Conservation (phyloP, 2,888 invertebrate species). For the Eilema sororculum region DNA sequence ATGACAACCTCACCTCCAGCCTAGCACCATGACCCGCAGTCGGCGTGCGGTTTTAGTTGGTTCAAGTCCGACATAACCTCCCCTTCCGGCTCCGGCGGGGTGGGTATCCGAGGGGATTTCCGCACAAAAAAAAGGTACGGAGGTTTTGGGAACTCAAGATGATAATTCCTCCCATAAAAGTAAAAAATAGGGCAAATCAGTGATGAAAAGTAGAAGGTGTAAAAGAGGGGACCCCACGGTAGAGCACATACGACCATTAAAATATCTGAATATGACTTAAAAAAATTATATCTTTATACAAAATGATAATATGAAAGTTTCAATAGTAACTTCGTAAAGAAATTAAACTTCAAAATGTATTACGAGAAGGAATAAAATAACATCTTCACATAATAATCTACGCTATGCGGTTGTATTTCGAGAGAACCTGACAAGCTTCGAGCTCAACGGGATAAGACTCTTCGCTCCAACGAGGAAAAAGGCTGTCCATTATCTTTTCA, state of each 20-base stretch:
- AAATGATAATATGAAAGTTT: not conserved
- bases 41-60: too few relatives aligned
- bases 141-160: not conserved
- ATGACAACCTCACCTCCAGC: too few relatives aligned
- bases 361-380: not conserved
- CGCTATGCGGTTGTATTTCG: not conserved
- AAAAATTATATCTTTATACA: not conserved
- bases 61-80: too few relatives aligned
- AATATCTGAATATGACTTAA: too few relatives aligned
- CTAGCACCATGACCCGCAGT: too few relatives aligned
- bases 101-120: too few relatives aligned
- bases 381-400: not conserved
- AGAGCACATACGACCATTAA: not conserved
- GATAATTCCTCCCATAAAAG: not conserved
- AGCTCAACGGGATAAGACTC: not conserved
- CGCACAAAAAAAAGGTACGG: not conserved
- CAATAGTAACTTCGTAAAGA: not conserved
- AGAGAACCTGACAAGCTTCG: not conserved
- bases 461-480: not conserved
- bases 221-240: not conserved
- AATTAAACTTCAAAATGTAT: not conserved
- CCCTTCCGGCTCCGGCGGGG: too few relatives aligned
- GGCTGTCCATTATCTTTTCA: not conserved
- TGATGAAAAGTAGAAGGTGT: not conserved
- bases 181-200: not conserved